These are phyloP conservation scores for Drosophila teissieri DNA, from an alignment of 1,140 invertebrate genomes.

Conservation along the genomic window DNA sequence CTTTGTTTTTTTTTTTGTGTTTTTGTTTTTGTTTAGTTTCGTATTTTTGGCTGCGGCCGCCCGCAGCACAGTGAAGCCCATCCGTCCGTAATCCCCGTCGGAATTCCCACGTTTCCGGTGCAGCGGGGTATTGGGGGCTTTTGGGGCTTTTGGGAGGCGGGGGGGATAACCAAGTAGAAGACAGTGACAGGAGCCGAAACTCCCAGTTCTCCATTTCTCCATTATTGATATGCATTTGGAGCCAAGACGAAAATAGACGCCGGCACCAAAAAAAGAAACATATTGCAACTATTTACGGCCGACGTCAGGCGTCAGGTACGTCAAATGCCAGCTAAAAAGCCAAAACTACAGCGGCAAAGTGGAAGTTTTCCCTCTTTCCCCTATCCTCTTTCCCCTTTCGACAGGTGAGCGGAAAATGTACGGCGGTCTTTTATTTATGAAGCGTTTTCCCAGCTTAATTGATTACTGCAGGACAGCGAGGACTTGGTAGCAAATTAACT, in stretches of 20 bases:
- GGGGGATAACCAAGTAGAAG: constrained; percentile 12
- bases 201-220: background rate
- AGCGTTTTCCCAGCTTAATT: background rate
- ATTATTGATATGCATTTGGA: constrained; percentile 55
- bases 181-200: constrained; percentile 49
- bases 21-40: background rate
- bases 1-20: background rate
- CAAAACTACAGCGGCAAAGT: constrained; percentile 24
- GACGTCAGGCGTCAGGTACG: constrained; percentile 48
- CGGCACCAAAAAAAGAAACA: constrained; percentile 55
- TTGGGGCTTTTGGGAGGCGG: background rate
- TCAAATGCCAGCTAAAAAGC: constrained; percentile 46
- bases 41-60: constrained; percentile 56
- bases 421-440: constrained; percentile 4
- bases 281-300: constrained; percentile 57
- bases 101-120: background rate
- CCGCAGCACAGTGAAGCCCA: constrained; percentile 47
- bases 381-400: background rate
- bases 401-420: background rate
- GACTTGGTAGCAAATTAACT: too few relatives aligned
- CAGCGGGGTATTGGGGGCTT: background rate
- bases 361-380: background rate
- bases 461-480: background rate
- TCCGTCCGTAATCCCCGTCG: background rate
- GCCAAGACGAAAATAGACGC: constrained; percentile 48